Evolutionary conservation across 1,140 invertebrate genomes (phyloP).

Genomic region (Brachionus calyciflorus): DNA sequence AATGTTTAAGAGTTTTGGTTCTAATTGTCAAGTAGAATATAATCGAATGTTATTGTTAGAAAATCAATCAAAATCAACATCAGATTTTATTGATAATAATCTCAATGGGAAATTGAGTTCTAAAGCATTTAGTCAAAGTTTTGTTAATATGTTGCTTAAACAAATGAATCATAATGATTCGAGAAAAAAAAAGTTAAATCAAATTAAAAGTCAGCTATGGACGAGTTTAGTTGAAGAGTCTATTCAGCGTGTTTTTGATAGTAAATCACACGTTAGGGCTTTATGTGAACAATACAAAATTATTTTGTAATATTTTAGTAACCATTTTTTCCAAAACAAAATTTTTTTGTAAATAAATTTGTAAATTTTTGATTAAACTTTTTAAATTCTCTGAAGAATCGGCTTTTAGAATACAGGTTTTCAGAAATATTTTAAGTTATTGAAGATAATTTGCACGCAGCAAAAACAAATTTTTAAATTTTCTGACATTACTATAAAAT

Average conservation of each 20-base stretch:
- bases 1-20: not conserved
- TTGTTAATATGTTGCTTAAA: conserved; percentile 14
- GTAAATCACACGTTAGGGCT: not conserved
- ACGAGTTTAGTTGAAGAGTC: not conserved
- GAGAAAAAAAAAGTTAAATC: conserved; percentile 28
- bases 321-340: no score
- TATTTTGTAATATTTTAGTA: no score
- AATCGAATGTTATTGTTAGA: not conserved
- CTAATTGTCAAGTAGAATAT: not conserved
- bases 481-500: no score
- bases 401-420: no score
- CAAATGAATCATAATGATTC: conserved; percentile 36
- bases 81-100: not conserved
- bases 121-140: conserved; percentile 27
- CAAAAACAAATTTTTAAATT: no score
- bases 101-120: not conserved
- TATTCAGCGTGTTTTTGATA: not conserved
- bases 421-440: no score
- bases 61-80: not conserved
- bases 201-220: conserved; percentile 23
- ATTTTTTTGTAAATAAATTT: not conserved
- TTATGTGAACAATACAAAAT: conserved; percentile 40
- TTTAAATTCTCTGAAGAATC: no score
- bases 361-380: not conserved
- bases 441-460: no score